Conservation (phyloP, 2,888 invertebrate genomes). For the Lingula anatina region DNA sequence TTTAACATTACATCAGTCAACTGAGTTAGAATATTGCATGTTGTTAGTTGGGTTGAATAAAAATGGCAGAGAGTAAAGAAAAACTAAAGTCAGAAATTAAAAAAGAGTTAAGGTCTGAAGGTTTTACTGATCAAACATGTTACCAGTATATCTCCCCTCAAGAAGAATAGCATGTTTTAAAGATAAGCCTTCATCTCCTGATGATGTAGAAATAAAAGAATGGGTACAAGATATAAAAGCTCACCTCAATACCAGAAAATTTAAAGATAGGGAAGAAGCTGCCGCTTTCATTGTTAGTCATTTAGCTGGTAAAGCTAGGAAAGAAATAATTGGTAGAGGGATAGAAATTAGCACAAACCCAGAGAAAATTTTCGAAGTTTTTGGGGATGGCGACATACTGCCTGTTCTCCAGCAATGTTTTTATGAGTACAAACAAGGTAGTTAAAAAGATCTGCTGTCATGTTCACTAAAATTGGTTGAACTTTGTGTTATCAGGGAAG, state of each 20-base stretch:
- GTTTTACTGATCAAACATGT: too few relatives aligned
- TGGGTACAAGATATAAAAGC: slow-evolving; percentile 3
- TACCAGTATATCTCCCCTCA: too few relatives aligned
- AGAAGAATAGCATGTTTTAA: slow-evolving; percentile 2
- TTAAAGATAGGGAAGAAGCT: background rate
- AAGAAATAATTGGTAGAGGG: slow-evolving; percentile 4
- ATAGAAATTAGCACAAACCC: slow-evolving; percentile 1
- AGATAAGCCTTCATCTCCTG: slow-evolving; percentile 1
- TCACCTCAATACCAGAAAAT: background rate
- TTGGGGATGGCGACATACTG: slow-evolving; percentile 6
- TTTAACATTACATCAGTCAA: too few relatives aligned
- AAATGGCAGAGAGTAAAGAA: too few relatives aligned
- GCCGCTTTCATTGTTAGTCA: slow-evolving; percentile 3
- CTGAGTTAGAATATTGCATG: too few relatives aligned
- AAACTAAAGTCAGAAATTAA: too few relatives aligned
- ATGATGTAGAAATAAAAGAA: slow-evolving; percentile 1
- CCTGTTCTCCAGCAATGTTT: slow-evolving; percentile 4
- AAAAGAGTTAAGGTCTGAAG: too few relatives aligned
- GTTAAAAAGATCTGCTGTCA: slow-evolving; percentile 2
- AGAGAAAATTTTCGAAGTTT: slow-evolving; percentile 2
- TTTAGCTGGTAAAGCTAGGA: slow-evolving; percentile 4
- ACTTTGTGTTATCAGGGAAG: slow-evolving; percentile 3
- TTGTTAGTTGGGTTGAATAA: too few relatives aligned
- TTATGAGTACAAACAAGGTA: slow-evolving; percentile 1
- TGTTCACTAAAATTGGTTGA: slow-evolving; percentile 6